Base-by-base conservation (phyloP, 2,797 vertebrate species). In the Thalassophryne amazonica region DNA sequence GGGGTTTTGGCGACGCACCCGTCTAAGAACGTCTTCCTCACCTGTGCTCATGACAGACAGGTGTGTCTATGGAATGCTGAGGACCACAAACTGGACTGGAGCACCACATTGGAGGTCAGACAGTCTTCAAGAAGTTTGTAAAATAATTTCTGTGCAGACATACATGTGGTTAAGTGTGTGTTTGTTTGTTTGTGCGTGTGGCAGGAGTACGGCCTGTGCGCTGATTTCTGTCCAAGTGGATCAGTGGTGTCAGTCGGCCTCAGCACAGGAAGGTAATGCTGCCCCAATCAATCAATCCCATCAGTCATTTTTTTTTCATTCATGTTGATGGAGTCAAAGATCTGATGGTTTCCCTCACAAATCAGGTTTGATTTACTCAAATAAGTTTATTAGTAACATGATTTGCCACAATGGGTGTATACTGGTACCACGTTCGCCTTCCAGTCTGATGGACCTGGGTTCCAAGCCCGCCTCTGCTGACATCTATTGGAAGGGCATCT, bases 1-100 rank as follows among this genome's bases (percentile, higher is more conserved):
- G 95, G 95, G 95, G 95, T 0, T n/a, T 67, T 97, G 69, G 92
- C 94, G 16, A 93, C 95, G 0, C 95, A 97, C 54, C 94, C 92
- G 1, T 87, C 81, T 6, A 87, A 83, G 59, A 91, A 90, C 79
- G 77, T 88, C 16, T 96, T 97, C 76, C 83, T 96, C 33, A 93
- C 92, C 51, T 96, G 93, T 4, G 94, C 93, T 16, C 91, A 97
- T 0, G 95, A 97, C 89, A 82, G 84, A 11, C 95, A 95, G 75
- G 91, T 96, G 56, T 96, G 93, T 78, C 62, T 96, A 53, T 97
- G 95, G 95, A 93, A 94, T 8, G 85, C 91, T 0, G 89, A 83
- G 63, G 87, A 91, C 6, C 94, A 96, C 42, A 89, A 75, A 0
- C 84, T 95, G 77, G 91, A 90, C 72, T 97, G 94, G 94, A 87